Base-by-base conservation (phyloP, 2,888 invertebrate genomes). In the Molanna angustata region DNA sequence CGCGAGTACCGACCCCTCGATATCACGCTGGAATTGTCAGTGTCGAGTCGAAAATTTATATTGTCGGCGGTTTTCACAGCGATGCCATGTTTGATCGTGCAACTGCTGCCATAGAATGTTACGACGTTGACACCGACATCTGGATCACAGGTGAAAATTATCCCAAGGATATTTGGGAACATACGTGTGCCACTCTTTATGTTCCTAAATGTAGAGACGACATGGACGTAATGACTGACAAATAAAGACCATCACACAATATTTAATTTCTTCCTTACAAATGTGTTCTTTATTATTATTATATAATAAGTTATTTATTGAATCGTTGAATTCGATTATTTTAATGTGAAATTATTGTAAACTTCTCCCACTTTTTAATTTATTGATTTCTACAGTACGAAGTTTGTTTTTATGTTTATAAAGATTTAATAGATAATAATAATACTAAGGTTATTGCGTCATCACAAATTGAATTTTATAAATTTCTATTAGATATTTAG, bases 91-190 rank as follows among this genome's bases (percentile, higher is more conserved):
- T 84, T 62, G 82, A 84, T 64, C 76, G 81, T 49, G 82, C 83
- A 55, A 83, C 85, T 50, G 80, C 81, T 2, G 78, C 80, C 40
- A 81, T 86, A 9, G 85, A 86, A 65, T 80, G 79, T 58, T 85
- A 83, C 64, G 81, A 86, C 66, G 68, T 86, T 58, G 77, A 77
- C 22, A 78, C 70, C 1, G 74, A 78, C 58, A 66, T 70, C 11
- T 86, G 86, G 86, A 76, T 76, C 4, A 77, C 78, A 7, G 79
- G 79, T n/a, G 78, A 80, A 60, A 78, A 81, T 56, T 81, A 83
- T 64, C 82, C 84, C 0, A 80, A 82, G 62, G 82, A 85, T 62
- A 79, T 85, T 52, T 87, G 86, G 86, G 86, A 86, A 64, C 85
- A 86, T 62, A 79, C 80, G 1, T 83, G 84, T 64, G 83, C 81